These are phyloP conservation scores for Decapterus maruadsi DNA, from an alignment of 2,797 vertebrate species.

Conservation along the genomic window DNA sequence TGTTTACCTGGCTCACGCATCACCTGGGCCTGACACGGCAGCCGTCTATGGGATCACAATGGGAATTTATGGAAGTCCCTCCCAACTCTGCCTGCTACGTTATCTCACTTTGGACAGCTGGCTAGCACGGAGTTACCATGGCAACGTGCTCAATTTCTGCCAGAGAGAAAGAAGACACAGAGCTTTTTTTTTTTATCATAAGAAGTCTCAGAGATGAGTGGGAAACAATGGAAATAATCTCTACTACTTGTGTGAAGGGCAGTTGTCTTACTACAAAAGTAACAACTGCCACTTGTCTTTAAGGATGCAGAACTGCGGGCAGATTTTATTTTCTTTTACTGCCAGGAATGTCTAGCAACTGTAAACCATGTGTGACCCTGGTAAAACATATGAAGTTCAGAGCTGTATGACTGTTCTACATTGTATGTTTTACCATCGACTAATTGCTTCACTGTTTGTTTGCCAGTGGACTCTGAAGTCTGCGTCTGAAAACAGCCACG, in stretches of 20 bases:
- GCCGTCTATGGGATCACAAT: constrained; percentile 46
- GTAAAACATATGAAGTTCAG: constrained; percentile 55
- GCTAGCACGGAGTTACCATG: constrained; percentile 82
- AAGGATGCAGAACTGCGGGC: constrained; percentile 31
- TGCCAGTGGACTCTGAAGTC: constrained; percentile 53
- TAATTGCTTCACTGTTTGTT: constrained; percentile 69
- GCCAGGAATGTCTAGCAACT: constrained; percentile 33
- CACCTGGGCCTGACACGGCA: constrained; percentile 24
- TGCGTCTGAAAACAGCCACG: constrained; percentile 58
- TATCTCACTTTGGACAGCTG: constrained; percentile 82
- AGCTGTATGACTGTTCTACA: constrained; percentile 21
- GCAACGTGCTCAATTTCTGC: constrained; percentile 80
- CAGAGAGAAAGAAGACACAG: constrained; percentile 69
- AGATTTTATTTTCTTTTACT: constrained; percentile 15
- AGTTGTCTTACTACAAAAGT: constrained; percentile 17
- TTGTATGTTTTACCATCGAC: constrained; percentile 56
- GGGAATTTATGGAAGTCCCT: constrained; percentile 59
- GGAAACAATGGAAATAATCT: constrained; percentile 47
- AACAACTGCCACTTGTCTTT: constrained; percentile 48
- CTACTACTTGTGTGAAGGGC: constrained; percentile 10
- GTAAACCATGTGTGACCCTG: constrained; percentile 53
- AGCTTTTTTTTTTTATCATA: constrained; percentile 63
- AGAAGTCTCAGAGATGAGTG: constrained; percentile 55
- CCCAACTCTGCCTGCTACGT: constrained; percentile 65
- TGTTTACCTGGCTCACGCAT: constrained; percentile 26